Conservation (phyloP, 2,797 vertebrate species). For the Hemitrygon akajei region DNA sequence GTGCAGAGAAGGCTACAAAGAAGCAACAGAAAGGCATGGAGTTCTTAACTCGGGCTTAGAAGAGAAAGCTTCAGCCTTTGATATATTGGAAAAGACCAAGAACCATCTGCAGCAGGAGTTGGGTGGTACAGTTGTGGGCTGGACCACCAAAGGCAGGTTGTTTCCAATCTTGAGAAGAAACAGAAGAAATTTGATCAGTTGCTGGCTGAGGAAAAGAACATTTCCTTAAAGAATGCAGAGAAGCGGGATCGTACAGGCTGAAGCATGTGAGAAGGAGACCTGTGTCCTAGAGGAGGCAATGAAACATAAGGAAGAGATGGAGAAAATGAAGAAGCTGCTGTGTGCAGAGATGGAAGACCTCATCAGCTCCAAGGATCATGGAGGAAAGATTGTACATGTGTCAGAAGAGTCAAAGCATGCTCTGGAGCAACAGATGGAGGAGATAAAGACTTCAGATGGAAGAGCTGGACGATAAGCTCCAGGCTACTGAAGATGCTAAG, state of each 20-base stretch:
- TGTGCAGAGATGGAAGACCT: slow-evolving; percentile 92
- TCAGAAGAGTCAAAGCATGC: slow-evolving; percentile 85
- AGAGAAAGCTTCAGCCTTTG: slow-evolving; percentile 78
- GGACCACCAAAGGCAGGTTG: slow-evolving; percentile 89
- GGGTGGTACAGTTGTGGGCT: slow-evolving; percentile 89
- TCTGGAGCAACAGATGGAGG: slow-evolving; percentile 87
- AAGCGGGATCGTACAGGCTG: slow-evolving; percentile 84
- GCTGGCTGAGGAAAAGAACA: slow-evolving; percentile 86
- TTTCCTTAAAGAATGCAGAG: slow-evolving; percentile 83
- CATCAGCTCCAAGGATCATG: slow-evolving; percentile 92
- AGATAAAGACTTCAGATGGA: slow-evolving; percentile 86
- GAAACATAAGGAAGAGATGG: slow-evolving; percentile 80
- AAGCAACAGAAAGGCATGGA: slow-evolving; percentile 85
- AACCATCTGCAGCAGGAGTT: slow-evolving; percentile 91
- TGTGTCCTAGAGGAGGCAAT: slow-evolving; percentile 78
- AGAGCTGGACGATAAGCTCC: slow-evolving; percentile 78
- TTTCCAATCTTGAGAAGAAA: slow-evolving; percentile 96
- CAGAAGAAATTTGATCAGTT: slow-evolving; percentile 99
- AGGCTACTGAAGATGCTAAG: slow-evolving; percentile 79
- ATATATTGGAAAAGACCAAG: slow-evolving; percentile 97
- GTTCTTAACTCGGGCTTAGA: slow-evolving; percentile 68
- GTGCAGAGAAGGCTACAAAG: slow-evolving; percentile 75
- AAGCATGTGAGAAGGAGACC: slow-evolving; percentile 93
- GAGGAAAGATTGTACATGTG: slow-evolving; percentile 91
- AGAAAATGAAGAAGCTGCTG: slow-evolving; percentile 84